Base-by-base conservation (phyloP, 2,113 vertebrate genomes). In the Xenopus borealis region DNA sequence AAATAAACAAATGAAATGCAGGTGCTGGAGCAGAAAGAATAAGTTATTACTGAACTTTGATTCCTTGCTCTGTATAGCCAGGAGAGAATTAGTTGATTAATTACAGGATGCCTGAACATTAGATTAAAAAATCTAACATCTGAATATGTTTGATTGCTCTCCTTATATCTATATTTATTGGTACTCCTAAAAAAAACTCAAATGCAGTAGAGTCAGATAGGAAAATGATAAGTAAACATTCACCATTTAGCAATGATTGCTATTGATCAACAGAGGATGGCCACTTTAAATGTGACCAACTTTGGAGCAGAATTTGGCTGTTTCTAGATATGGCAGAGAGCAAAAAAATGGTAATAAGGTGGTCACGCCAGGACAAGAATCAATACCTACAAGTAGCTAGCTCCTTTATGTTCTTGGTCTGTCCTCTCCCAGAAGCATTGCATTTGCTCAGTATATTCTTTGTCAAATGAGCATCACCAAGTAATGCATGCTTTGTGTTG, bases 1-100 rank as follows among this genome's bases (percentile, higher is more conserved):
- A 97, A 98, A 97, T 96, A 97, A 97, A 98, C 94, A 97, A 97
- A 96, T 96, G 95, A 95, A 98, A 95, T 96, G 95, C 94, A 96
- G 93, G 93, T 95, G 96, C 92, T 96, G 94, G 92, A 98, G 95
- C 97, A 98, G 95, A 98, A 98, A 99, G 93, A 98, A 95, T 94
- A 98, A 95, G 92, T 95, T 94, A 97, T 98, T 98, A 95, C 92
- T 93, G 89, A 92, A 94, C 92, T 94, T 98, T 98, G 97, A 99
- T 98, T 98, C 97, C 94, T 93, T 94, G 86, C 89, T 92, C 92
- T 93, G 86, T 89, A 84, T 94, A 93, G 93, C 91, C 93, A 89
- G 91, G 88, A 88, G 91, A 91, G 86, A 92, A 89, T 89, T 89
- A 86, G 89, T 88, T 94, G 91, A 94, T 94, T 91, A 93, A 94